Evolutionary conservation across 2,888 invertebrate species (phyloP), one percentile per base, ranked within the genome.

Genomic region (Euspilapteryx auroguttella): DNA sequence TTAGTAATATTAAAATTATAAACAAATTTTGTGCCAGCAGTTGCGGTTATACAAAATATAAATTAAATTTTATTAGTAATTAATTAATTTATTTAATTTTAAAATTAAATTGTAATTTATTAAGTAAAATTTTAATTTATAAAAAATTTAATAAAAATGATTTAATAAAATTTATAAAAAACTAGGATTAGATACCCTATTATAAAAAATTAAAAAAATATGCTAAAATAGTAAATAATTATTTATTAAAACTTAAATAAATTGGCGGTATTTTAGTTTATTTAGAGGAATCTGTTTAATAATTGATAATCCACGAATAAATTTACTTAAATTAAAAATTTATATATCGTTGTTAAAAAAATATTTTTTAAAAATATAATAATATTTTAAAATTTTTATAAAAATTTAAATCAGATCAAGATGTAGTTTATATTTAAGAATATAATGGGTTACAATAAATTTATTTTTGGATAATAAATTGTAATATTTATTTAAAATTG

Each of bases 101-200:
- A 50, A 55, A 50, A 50, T 44, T 42, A 57, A 64, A 61, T 55
- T 51, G 59, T 48, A 51, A 50, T 52, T 71, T 68, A 63, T 75
- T 73, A 76, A 40, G 79, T 81, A 68, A 80, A 79, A 75, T 79
- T 81, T 76, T 63, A 73, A 76, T 66, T 69, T 64, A 58, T 55
- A 50, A 42, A 49, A 53, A 52, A 45, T 45, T 55, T 57, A 56
- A 40, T 38, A 38, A 40, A 55, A 55, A 55, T 55, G 48, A 55
- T 33, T 62, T 63, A 56, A 54, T 59, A 64, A 61, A 55, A 61
- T 76, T 59, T 45, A 35, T 51, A 45, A 53, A 59, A 80, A 76
- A 82, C 81, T 80, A 80, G 81, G 79, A 81, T 82, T 81, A 81
- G 81, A 81, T 81, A 81, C 81, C 80, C 80, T 80, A 79, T 81